phyloP scores from a whole-genome alignment of 2,797 vertebrate species.

The Danio choprae region DNA sequence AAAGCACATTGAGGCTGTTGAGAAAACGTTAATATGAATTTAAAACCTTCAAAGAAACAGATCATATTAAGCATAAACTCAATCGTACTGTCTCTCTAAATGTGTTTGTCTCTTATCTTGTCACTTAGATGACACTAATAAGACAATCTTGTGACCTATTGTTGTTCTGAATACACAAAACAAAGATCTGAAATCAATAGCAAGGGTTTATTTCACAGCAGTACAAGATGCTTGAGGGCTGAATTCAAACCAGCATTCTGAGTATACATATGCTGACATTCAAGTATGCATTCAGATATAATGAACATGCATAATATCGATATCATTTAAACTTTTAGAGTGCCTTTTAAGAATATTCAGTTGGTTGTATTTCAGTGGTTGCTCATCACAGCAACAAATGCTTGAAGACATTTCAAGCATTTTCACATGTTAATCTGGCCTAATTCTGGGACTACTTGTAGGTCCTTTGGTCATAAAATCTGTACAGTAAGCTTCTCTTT shows the following conservation, averaged over 20 bases:
- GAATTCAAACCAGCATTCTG: slow-evolving; percentile 9
- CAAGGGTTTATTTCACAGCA: slow-evolving; percentile 21
- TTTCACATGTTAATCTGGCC: too few relatives aligned
- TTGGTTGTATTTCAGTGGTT: too few relatives aligned
- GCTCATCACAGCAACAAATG: too few relatives aligned
- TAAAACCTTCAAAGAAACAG: background rate
- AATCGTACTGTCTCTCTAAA: background rate
- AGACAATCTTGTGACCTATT: background rate
- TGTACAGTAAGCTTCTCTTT: too few relatives aligned
- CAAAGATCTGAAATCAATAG: slow-evolving; percentile 23
- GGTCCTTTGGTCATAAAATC: too few relatives aligned
- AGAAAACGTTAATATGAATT: background rate
- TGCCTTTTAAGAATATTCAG: too few relatives aligned
- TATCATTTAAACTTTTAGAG: too few relatives aligned
- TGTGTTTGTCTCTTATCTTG: background rate
- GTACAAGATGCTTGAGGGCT: background rate
- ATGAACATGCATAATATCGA: too few relatives aligned
- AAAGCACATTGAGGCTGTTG: slow-evolving; percentile 20
- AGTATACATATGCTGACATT: too few relatives aligned
- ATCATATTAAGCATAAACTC: background rate
- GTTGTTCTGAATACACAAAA: slow-evolving; percentile 1
- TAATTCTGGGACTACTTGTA: too few relatives aligned
- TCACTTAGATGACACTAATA: background rate
- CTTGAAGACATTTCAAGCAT: too few relatives aligned
- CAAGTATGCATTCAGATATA: too few relatives aligned